These are phyloP conservation scores for Nineta flava DNA, from an alignment of 2,888 invertebrate species.

Conservation along the genomic window DNA sequence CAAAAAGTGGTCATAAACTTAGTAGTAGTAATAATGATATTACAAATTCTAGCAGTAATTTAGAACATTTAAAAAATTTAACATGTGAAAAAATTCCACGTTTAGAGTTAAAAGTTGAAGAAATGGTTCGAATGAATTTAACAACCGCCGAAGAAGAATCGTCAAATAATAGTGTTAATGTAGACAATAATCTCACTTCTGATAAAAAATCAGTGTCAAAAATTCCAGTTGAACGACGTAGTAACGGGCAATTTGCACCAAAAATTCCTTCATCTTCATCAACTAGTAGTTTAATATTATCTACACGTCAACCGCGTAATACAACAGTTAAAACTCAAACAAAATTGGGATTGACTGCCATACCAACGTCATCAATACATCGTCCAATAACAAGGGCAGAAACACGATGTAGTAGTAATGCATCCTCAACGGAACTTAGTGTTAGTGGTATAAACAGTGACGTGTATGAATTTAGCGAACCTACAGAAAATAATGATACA, in stretches of 20 bases:
- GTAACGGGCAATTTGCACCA: constrained; percentile 2
- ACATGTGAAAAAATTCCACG: constrained; percentile 1
- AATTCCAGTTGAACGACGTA: background rate
- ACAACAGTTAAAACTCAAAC: constrained; percentile 2
- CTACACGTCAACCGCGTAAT: too few species aligned
- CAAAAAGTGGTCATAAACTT: background rate
- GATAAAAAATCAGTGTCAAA: background rate
- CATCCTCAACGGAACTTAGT: constrained; percentile 13
- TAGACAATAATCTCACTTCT: background rate
- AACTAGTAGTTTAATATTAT: background rate
- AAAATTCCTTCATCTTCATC: background rate
- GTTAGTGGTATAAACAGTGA: constrained; percentile 11
- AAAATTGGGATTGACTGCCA: background rate
- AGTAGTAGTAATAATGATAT: background rate
- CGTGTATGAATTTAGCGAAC: constrained; percentile 36
- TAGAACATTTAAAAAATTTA: constrained; percentile 6
- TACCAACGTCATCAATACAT: constrained; percentile 7
- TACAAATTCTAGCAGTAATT: background rate
- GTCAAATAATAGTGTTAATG: background rate
- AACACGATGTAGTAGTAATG: constrained; percentile 15
- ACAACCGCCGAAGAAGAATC: background rate
- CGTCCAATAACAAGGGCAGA: constrained; percentile 14
- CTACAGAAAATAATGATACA: constrained; percentile 19
- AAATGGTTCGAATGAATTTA: constrained; percentile 5
- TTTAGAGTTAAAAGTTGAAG: constrained; percentile 6